Base-by-base conservation (phyloP, 2,113 vertebrate species). In the Zosterops pallidus region DNA sequence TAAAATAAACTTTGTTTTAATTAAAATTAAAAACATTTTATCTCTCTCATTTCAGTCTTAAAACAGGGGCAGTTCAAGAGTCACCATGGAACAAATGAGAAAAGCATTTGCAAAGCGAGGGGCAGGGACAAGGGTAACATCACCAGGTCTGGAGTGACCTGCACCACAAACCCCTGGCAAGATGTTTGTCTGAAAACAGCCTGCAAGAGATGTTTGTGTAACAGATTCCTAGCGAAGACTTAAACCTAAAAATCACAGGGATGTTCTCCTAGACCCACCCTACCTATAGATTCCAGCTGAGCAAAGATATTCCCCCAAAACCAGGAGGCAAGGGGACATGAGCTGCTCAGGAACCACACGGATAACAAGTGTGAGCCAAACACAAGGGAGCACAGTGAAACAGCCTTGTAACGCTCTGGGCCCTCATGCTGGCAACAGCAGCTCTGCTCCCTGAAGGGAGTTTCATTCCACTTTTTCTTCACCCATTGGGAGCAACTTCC, bases 21-120 rank as follows among this genome's bases (percentile, higher is more conserved):
- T 97, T 97, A 97, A 97, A 97, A 96, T 97, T 95, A 97, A 96
- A 92, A 96, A 79, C 88, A 89, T 92, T 97, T 97, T 96, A 96
- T 96, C 93, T 96, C 86, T 92, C 95, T 97, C 92, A 37, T 83
- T 96, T 96, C 89, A 96, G 85, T 77, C 92, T 94, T 97, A 95
- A 97, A 96, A 93, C 37, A 21, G 70, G 23, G 26, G 92, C 59
- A 95, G 96, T 88, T 96, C 89, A 95, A 70, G 89, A 95, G 95
- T 96, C 91, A 86, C 14, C 0, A 16, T 31, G 52, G 79, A 97
- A 83, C 72, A 92, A 93, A 88, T 35, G 68, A 85, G 90, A 90
- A 92, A 74, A 82, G 21, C 26, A 22, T 69, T 90, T 53, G 53
- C 71, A 71, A 79, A 88, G 78, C 2, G 5, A 86, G 50, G 68